phyloP scores from a whole-genome alignment of 2,888 invertebrate species.

The Aricia artaxerxes region DNA sequence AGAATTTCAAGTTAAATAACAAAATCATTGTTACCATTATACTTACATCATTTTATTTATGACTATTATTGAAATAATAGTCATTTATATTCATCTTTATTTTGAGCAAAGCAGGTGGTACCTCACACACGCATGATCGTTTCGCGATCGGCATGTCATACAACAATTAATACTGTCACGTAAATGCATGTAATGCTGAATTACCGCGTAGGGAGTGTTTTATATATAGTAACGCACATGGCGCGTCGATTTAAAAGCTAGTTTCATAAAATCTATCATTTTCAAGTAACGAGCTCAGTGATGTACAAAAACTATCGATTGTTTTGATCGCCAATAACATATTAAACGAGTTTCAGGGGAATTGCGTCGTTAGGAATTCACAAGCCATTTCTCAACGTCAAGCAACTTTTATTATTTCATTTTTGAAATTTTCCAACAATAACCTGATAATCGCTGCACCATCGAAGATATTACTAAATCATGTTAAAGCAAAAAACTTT shows the following conservation, averaged over 20 bases:
- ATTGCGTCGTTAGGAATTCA: slow-evolving; percentile 28
- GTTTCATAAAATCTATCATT: not conserved
- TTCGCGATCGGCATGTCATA: too few species aligned
- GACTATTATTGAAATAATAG: too few species aligned
- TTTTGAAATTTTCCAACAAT: slow-evolving; percentile 25
- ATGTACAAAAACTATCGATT: slow-evolving; percentile 25
- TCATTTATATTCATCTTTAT: too few species aligned
- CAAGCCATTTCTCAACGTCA: slow-evolving; percentile 31
- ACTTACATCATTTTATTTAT: too few species aligned
- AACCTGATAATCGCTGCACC: slow-evolving; percentile 8
- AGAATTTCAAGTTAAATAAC: too few species aligned
- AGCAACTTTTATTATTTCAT: slow-evolving; percentile 28
- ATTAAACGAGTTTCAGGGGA: slow-evolving; percentile 21
- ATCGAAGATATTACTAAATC: not conserved
- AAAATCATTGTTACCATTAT: too few species aligned
- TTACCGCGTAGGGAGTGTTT: too few species aligned
- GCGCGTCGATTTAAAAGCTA: not conserved
- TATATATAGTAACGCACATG: too few species aligned
- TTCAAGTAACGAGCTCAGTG: not conserved
- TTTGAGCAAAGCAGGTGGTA: too few species aligned
- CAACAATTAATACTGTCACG: too few species aligned
- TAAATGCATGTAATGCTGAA: too few species aligned
- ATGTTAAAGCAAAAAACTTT: not conserved
- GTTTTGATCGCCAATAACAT: slow-evolving; percentile 26
- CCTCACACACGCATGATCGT: too few species aligned